phyloP scores from a whole-genome alignment of 1,140 invertebrate species.

The Drosophila setifemur region DNA sequence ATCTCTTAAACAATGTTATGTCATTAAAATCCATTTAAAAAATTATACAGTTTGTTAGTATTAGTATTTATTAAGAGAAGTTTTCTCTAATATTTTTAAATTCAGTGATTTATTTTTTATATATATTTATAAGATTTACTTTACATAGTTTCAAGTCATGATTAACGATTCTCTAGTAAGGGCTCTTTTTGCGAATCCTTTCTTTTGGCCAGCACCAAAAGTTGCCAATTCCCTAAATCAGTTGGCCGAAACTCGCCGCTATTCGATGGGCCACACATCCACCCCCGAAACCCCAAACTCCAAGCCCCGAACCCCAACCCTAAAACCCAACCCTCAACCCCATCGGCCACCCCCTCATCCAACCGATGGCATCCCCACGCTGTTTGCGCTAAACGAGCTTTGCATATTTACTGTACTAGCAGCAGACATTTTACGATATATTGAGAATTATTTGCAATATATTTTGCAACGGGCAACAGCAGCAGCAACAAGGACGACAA shows the following conservation, averaged over 20 bases:
- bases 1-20: too few relatives aligned
- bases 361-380: conserved; percentile 1
- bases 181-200: conserved; percentile 10
- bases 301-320: not conserved
- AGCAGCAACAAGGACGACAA: conserved; percentile 79
- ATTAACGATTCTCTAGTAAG: conserved; percentile 5
- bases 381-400: conserved; percentile 78
- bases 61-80: too few relatives aligned
- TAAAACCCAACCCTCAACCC: not conserved
- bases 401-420: conserved; percentile 78
- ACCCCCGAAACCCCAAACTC: too few relatives aligned
- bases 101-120: too few relatives aligned
- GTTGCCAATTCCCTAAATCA: conserved; percentile 32
- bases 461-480: conserved; percentile 64
- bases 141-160: not conserved
- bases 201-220: conserved; percentile 25
- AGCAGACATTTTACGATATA: conserved; percentile 81
- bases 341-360: not conserved
- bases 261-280: not conserved
- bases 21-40: too few relatives aligned
- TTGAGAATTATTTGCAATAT: conserved; percentile 81
- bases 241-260: conserved; percentile 38
- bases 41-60: too few relatives aligned
- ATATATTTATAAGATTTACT: not conserved
- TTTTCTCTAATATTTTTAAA: too few relatives aligned